Base-by-base conservation (phyloP, 2,113 vertebrate genomes). In the Ellobius talpinus region DNA sequence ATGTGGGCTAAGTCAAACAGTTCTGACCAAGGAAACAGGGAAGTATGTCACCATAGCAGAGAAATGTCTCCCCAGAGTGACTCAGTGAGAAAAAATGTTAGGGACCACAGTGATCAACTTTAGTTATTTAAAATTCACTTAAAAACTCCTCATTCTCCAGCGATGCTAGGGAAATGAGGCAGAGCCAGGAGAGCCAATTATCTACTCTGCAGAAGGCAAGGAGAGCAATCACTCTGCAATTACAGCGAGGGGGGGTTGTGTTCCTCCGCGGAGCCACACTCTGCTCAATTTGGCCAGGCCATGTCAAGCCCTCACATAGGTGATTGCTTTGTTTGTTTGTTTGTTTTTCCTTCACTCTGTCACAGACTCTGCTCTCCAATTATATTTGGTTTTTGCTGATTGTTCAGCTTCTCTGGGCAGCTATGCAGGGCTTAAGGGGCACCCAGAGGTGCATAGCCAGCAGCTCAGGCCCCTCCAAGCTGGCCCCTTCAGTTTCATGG, bases 81-180 rank as follows among this genome's bases (percentile, higher is more conserved):
- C 42, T 86, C 73, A 95, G 72, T 74, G 66, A 33, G 31, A 39
- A 94, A 89, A 70, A 89, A 74, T n/a, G 65, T 86, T 65, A 78
- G 52, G 33, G 78, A 89, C 95, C 84, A 42, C 11, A 39, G 90
- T 87, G 87, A 96, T 79, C 47, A 91, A 91, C 93, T 97, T 96
- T 72, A 93, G 79, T 68, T 97, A 81, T 89, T 84, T 93, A 88
- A 93, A 95, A 93, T 91, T 93, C 89, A 95, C 89, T 92, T 92
- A 82, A 91, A 95, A 97, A 93, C 63, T 66, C 82, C 93, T 65
- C 89, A 81, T 90, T 94, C 74, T 50, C 58, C 39, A 55, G 42
- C 42, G 89, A 47, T 87, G 90, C 81, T 90, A 95, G 95, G 89
- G 93, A 91, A 97, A 96, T 90, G 96, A 96, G 85, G 70, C 78